These are phyloP conservation scores for Sternarchorhynchus goeldii DNA, from an alignment of 2,797 vertebrate genomes.

Conservation along the genomic window DNA sequence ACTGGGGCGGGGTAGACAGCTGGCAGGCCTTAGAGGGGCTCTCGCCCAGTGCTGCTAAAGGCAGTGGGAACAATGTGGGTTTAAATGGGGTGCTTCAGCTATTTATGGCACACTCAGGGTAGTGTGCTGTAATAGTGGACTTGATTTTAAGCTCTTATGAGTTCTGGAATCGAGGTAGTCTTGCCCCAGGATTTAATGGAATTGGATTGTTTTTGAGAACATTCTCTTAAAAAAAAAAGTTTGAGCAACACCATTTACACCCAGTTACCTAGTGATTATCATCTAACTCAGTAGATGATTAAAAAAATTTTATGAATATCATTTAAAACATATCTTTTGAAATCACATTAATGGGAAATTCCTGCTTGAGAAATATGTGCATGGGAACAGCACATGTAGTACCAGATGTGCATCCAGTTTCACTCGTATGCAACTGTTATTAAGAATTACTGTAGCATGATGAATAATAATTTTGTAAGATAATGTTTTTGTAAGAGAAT, in stretches of 20 bases:
- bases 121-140: constrained; percentile 11
- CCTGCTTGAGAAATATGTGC: neutral
- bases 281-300: neutral
- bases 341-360: neutral
- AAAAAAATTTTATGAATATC: neutral
- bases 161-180: neutral
- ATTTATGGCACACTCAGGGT: constrained; percentile 29
- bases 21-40: constrained; percentile 28
- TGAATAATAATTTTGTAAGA: too few species aligned
- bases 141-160: constrained; percentile 5
- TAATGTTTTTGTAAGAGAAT: too few species aligned
- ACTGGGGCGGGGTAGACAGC: constrained; percentile 19
- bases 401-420: too few species aligned
- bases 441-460: too few species aligned
- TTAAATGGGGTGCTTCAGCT: constrained; percentile 40
- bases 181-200: neutral
- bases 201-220: neutral
- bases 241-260: neutral
- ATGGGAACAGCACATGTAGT: too few species aligned
- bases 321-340: neutral
- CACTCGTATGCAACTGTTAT: too few species aligned
- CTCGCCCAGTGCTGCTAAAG: constrained; percentile 27
- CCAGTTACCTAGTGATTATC: neutral
- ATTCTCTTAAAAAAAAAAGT: neutral
- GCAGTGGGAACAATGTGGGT: constrained; percentile 21